phyloP scores from a whole-genome alignment of 2,797 vertebrate genomes.

The Anas flavirostris region DNA sequence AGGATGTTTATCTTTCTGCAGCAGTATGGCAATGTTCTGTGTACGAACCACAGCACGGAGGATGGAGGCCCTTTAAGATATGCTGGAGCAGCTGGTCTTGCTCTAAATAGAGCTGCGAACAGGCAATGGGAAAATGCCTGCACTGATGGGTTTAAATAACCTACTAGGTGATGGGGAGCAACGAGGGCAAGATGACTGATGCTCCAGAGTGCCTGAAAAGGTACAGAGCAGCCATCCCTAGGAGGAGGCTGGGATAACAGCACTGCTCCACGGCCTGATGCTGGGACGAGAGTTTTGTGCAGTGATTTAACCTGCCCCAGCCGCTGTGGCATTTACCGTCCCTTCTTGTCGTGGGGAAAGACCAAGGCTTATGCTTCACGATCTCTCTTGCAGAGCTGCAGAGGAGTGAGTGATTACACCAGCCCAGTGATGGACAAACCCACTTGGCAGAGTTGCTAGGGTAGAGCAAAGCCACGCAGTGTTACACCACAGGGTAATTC shows the following conservation, averaged over 20 bases:
- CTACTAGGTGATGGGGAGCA: not conserved
- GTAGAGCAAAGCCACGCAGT: not conserved
- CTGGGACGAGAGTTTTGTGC: not conserved
- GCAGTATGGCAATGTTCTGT: not conserved
- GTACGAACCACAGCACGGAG: not conserved
- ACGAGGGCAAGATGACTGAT: not conserved
- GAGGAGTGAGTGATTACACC: not conserved
- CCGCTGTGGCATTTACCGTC: not conserved
- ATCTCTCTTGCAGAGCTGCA: not conserved
- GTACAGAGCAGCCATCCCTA: not conserved
- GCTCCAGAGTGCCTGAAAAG: not conserved
- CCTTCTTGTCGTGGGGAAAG: not conserved
- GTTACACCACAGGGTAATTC: not conserved
- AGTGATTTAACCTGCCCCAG: not conserved
- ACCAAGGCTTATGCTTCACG: not conserved
- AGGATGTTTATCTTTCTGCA: constrained; percentile 47
- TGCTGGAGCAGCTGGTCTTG: not conserved
- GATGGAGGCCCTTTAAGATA: not conserved
- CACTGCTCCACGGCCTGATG: accelerated
- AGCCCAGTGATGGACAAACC: not conserved
- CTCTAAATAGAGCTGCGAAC: not conserved
- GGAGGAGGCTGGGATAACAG: not conserved
- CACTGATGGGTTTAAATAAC: not conserved
- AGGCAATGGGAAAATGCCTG: not conserved
- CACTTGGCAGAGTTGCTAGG: not conserved